Evolutionary conservation across 1,140 invertebrate species (phyloP).

Genomic region (Drosophila pseudoobscura): DNA sequence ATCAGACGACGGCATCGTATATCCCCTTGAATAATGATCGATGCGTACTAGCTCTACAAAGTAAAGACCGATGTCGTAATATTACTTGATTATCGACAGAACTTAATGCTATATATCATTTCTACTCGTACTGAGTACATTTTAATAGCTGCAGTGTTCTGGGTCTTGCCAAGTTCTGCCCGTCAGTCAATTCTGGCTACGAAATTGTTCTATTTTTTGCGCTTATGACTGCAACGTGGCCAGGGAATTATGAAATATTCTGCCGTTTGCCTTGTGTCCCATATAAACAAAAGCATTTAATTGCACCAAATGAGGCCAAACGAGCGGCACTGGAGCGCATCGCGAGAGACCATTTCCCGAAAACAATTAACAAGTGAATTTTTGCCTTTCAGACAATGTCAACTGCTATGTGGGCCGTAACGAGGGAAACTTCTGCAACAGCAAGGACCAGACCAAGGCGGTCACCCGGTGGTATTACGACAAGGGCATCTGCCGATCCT

Average conservation of each 20-base stretch:
- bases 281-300: slow-evolving; percentile 43
- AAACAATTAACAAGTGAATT: slow-evolving; percentile 44
- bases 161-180: slow-evolving; percentile 31
- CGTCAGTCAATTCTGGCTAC: slow-evolving; percentile 13
- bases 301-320: slow-evolving; percentile 53
- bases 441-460: slow-evolving; percentile 68
- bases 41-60: too few relatives aligned
- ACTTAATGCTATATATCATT: too few relatives aligned
- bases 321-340: slow-evolving; percentile 18
- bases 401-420: slow-evolving; percentile 78
- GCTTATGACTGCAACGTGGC: slow-evolving; percentile 40
- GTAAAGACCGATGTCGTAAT: too few relatives aligned
- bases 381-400: slow-evolving; percentile 62
- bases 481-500: slow-evolving; percentile 68
- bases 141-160: not conserved
- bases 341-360: slow-evolving; percentile 18
- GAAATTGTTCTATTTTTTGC: slow-evolving; percentile 31
- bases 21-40: too few relatives aligned
- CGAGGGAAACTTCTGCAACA: slow-evolving; percentile 78
- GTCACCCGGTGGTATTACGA: slow-evolving; percentile 76
- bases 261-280: slow-evolving; percentile 13
- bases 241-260: slow-evolving; percentile 50
- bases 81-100: too few relatives aligned
- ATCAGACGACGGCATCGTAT: too few relatives aligned
- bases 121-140: not conserved